Evolutionary conservation across 2,113 vertebrate genomes (phyloP), one percentile per base, ranked within the genome.

Genomic region (Tetrao urogallus): DNA sequence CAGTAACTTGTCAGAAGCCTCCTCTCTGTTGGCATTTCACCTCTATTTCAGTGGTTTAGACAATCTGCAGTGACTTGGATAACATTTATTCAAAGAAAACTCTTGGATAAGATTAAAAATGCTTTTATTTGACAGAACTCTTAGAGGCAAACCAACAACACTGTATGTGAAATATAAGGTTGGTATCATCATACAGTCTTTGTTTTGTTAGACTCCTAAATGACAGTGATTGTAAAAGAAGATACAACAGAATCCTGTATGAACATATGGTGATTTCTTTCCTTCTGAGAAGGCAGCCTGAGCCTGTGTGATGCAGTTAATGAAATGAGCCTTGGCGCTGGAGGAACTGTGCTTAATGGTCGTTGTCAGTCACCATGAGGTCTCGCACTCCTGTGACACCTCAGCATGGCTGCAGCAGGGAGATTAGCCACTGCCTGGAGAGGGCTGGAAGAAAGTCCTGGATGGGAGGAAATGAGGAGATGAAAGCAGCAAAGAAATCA

Each of bases 401-500:
- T 86, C 83, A 84, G 91, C 87, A 60, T n/a, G 56, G 30, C 79
- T 90, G 73, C 88, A 88, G 80, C 86, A 93, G 73, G 88, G 63
- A 84, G 92, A 95, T 94, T 83, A 95, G 84, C 84, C 85, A 58
- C 73, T 93, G 86, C 89, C 89, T 93, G 93, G 67, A 66, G 78
- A 91, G 40, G 50, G 86, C 88, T 95, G 50, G 84, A 89, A 90
- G 86, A 83, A 93, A 91, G 70, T 50, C 20, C 79, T 90, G 45
- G 66, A 50, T 72, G 63, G 93, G 75, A 95, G 92, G 93, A 96
- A 97, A 95, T 91, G 58, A 89, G 75, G 67, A 93, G 89, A 80
- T 89, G 73, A 92, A 89, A 82, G 67, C 48, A 78, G 34, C 0
- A 4, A 91, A 77, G 82, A 91, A 96, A 96, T 82, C 87, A 94